phyloP scores from a whole-genome alignment of 2,113 vertebrate species.

The Neolamprologus variostigma region DNA sequence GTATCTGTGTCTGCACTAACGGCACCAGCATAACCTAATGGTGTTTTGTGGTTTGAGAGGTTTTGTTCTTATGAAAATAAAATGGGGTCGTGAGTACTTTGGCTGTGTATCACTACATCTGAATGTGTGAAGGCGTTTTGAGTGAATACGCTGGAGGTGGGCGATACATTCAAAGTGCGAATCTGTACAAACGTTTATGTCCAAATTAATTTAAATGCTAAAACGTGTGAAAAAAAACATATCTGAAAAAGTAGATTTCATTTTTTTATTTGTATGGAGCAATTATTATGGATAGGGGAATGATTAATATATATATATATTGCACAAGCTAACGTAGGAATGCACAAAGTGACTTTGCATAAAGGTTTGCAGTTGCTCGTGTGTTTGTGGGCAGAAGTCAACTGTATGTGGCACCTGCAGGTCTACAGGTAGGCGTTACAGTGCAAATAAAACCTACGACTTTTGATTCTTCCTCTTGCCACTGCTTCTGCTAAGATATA shows the following conservation, averaged over 20 bases:
- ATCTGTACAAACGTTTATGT: background rate
- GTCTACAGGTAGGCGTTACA: background rate
- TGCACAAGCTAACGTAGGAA: background rate
- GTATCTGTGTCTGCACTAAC: background rate
- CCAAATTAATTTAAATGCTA: background rate
- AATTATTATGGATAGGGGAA: background rate
- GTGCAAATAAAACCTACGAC: background rate
- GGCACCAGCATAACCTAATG: background rate
- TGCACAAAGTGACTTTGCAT: background rate
- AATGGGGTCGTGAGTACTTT: background rate
- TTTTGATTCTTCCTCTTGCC: background rate
- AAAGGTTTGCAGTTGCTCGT: rapidly evolving
- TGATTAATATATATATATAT: rapidly evolving
- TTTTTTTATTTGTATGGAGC: background rate
- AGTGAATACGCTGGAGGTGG: background rate
- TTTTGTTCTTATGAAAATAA: background rate
- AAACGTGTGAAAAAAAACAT: background rate
- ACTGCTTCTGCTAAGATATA: background rate
- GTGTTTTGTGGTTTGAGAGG: background rate
- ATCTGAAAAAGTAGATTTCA: background rate
- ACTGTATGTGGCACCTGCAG: background rate
- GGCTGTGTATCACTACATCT: background rate
- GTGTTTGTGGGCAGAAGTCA: background rate
- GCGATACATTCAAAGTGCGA: background rate
- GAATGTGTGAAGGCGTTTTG: background rate